Evolutionary conservation across 2,888 invertebrate species (phyloP).

Genomic region (Polydesmus complanatus): DNA sequence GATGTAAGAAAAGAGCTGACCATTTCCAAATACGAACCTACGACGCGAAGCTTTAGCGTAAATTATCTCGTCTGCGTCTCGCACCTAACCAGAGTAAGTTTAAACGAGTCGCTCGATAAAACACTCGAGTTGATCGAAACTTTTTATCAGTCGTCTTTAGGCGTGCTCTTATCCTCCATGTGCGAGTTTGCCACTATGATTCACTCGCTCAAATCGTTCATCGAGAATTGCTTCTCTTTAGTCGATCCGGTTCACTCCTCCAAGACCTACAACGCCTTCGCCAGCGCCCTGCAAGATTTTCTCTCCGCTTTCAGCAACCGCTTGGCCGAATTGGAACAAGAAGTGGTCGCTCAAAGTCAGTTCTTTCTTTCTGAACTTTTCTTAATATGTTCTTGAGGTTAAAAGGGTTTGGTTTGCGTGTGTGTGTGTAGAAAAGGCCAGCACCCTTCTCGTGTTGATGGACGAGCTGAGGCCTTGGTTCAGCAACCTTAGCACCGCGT

Average conservation of each 20-base stretch:
- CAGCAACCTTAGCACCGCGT: background rate
- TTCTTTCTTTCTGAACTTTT: background rate
- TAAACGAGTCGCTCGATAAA: background rate
- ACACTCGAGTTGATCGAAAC: background rate
- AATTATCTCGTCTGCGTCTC: background rate
- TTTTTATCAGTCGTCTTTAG: background rate
- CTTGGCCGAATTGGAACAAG: background rate
- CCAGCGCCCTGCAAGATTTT: background rate
- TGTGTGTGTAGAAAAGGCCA: background rate
- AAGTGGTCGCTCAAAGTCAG: background rate
- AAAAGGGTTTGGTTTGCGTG: background rate
- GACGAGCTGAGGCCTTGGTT: background rate
- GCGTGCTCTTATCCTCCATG: background rate
- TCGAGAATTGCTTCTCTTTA: background rate
- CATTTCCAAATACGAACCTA: background rate
- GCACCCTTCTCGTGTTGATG: background rate
- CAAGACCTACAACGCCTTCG: conserved; percentile 3
- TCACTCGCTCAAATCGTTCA: background rate
- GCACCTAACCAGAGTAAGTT: background rate
- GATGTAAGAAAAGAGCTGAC: background rate
- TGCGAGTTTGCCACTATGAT: background rate
- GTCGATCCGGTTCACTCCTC: background rate
- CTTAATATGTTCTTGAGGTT: background rate
- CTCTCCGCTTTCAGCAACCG: background rate
- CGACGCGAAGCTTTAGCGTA: background rate